Evolutionary conservation across 2,888 invertebrate species (phyloP).

Genomic region (Dolichomitus sp.): DNA sequence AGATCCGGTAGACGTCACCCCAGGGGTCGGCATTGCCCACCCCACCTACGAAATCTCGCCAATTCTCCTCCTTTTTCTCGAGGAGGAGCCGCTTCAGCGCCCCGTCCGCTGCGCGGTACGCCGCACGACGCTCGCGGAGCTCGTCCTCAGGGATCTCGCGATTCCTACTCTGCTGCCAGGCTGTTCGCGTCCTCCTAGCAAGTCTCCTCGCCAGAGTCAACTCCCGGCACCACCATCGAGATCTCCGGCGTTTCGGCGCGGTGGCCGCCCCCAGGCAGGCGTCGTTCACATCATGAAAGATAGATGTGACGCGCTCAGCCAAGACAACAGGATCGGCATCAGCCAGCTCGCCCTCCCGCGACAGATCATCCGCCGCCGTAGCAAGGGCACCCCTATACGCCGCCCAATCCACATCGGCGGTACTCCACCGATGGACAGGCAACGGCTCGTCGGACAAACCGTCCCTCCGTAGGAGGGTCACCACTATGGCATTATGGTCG

Average conservation of each 20-base stretch:
- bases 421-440: slow-evolving; percentile 5
- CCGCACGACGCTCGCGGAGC: no score
- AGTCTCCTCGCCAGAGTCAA: background rate
- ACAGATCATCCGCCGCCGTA: slow-evolving; percentile 5
- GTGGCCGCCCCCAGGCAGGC: background rate
- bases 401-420: slow-evolving; percentile 21
- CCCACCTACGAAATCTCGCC: no score
- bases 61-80: background rate
- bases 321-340: slow-evolving; percentile 4
- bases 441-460: background rate
- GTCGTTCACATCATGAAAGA: slow-evolving; percentile 4
- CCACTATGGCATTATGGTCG: slow-evolving; percentile 7
- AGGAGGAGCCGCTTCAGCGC: slow-evolving; percentile 3
- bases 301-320: background rate
- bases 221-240: slow-evolving; percentile 3
- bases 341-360: background rate
- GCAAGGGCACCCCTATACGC: slow-evolving; percentile 2
- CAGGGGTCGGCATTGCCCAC: no score
- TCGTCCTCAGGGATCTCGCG: no score
- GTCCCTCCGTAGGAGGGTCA: slow-evolving; percentile 1
- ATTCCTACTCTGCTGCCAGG: no score
- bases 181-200: background rate
- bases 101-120: no score
- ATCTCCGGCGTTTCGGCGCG: background rate
- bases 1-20: no score